These are phyloP conservation scores for Epinotia brunnichana DNA, from an alignment of 2,888 invertebrate genomes.

Conservation along the genomic window DNA sequence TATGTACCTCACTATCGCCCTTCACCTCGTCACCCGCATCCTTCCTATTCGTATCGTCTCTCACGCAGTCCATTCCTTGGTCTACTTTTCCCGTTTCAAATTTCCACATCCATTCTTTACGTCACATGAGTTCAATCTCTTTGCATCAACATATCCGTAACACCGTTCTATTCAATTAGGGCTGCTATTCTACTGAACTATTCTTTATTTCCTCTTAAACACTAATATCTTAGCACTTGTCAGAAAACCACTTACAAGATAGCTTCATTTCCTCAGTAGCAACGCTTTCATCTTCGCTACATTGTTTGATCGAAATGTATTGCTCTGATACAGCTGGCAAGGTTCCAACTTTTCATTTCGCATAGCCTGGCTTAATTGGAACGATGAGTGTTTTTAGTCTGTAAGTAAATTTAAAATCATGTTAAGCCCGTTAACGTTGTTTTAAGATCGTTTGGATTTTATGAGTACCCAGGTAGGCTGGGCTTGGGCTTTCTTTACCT, in stretches of 20 bases:
- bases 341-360: conserved; percentile 7
- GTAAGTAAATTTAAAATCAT: conserved; percentile 1
- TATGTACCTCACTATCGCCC: neutral
- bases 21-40: neutral
- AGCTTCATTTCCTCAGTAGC: neutral
- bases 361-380: neutral
- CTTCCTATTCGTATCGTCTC: neutral
- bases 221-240: neutral
- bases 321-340: conserved; percentile 10
- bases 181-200: neutral
- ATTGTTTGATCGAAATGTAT: conserved; percentile 7
- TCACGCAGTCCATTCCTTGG: neutral
- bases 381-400: conserved; percentile 7
- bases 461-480: neutral
- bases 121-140: neutral
- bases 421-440: neutral
- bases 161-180: neutral
- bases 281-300: conserved; percentile 5
- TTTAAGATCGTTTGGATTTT: neutral
- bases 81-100: neutral
- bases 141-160: too few relatives aligned
- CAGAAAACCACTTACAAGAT: neutral
- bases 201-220: neutral
- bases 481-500: too few relatives aligned
- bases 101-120: neutral